phyloP scores from a whole-genome alignment of 53 echinoderm and acorn worm species.

The Astropecten irregularis region DNA sequence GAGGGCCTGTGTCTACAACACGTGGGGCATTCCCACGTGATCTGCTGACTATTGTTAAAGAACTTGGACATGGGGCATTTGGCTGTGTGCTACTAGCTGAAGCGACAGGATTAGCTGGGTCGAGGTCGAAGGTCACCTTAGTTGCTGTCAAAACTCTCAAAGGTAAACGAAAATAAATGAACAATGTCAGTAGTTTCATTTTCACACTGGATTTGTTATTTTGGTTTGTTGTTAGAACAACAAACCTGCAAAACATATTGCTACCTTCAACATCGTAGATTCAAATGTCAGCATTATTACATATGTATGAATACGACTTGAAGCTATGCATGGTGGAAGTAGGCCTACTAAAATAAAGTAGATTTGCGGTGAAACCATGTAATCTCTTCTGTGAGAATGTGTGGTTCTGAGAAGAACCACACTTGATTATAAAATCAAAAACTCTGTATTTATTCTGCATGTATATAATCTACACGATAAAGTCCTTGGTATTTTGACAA shows the following conservation, averaged over 20 bases:
- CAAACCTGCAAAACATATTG: too few relatives aligned
- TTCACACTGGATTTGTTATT: background rate
- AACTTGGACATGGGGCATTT: constrained; percentile 28
- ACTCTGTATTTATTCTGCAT: too few relatives aligned
- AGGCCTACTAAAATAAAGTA: too few relatives aligned
- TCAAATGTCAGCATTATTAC: too few relatives aligned
- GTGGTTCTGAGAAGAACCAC: too few relatives aligned
- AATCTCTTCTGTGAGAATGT: too few relatives aligned
- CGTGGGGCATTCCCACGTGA: background rate
- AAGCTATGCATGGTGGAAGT: too few relatives aligned
- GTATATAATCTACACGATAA: too few relatives aligned
- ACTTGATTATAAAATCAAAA: too few relatives aligned
- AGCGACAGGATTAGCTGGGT: constrained; percentile 3
- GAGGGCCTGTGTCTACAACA: background rate
- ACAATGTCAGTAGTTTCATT: background rate
- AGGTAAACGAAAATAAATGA: background rate
- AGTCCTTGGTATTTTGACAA: too few relatives aligned
- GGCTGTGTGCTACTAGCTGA: constrained; percentile 14
- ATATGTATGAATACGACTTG: too few relatives aligned
- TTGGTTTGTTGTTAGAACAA: background rate
- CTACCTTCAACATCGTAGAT: background rate
- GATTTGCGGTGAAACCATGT: too few relatives aligned
- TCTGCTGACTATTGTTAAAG: constrained; percentile 4
- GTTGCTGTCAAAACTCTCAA: constrained; percentile 32
- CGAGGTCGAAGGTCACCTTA: background rate